Base-by-base conservation (phyloP, 2,113 vertebrate species). In the Thomomys bottae region DNA sequence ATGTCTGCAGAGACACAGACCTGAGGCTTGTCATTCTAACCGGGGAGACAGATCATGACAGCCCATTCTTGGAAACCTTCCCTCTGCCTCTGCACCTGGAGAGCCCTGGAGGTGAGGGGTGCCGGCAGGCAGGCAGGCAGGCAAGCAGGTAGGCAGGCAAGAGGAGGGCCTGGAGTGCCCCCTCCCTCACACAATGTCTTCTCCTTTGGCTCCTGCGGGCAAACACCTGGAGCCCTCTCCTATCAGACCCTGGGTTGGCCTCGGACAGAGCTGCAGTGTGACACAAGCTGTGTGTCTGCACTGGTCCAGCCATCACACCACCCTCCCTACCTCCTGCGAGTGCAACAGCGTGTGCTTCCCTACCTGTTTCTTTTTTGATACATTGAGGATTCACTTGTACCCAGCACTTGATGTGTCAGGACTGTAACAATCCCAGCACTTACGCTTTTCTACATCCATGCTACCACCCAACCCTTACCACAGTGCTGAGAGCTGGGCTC, bases 191-290 rank as follows among this genome's bases (percentile, higher is more conserved):
- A 0, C 0, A 1, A 10, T 28, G 89, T 93, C 88, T 76, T 87
- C 42, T 84, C 64, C 17, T 71, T 87, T 0, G 5, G 59, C 64
- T 95, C 95, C 95, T 91, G 82, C 73, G 59, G 96, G 95, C 95
- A 93, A 89, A 97, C 96, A 97, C 94, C 95, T 97, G 96, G 87
- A 97, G 66, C 87, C 84, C 87, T 93, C 81, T 93, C 81, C 30
- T 14, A 67, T 84, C 94, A 95, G 95, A 91, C 82, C 84, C 66
- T 38, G 79, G 85, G 78, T 87, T 95, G 93, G 83, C 82, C 90
- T 32, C 67, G 90, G 95, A 96, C 86, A 87, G 68, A 85, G 23
- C n/a, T 85, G 66, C 57, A 87, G 4, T 63, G 64, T 91, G 84
- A 89, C 23, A 4, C 77, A 36, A 70, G 72, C 67, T 57, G 42